Evolutionary conservation across 2,888 invertebrate species (phyloP).

Genomic region (Amphipoea oculea): DNA sequence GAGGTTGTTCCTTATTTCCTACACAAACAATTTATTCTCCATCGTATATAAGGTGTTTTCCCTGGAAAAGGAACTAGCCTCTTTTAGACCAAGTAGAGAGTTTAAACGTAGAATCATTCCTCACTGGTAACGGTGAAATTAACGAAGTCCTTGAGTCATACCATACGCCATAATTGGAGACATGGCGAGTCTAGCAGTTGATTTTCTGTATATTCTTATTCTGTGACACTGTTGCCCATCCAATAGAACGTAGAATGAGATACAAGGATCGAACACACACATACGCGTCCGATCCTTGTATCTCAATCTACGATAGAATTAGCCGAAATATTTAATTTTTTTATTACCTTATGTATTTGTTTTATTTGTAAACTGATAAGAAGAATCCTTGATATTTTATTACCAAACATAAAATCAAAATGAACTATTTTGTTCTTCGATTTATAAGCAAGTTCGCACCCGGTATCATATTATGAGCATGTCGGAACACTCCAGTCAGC

Average conservation of each 20-base stretch:
- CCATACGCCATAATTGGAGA: not conserved
- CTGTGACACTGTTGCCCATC: constrained; percentile 8
- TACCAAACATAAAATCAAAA: constrained; percentile 23
- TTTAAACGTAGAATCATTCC: not conserved
- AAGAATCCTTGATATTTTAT: constrained; percentile 46
- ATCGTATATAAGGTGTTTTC: not conserved
- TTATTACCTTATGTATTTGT: constrained; percentile 24
- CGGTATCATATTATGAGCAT: not conserved
- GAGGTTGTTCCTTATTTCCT: not conserved
- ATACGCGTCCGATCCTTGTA: constrained; percentile 8
- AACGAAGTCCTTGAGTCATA: not conserved
- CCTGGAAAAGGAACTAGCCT: not conserved
- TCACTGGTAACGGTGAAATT: not conserved
- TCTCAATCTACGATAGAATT: constrained; percentile 9
- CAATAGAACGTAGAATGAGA: constrained; percentile 4
- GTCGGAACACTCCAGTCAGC: not conserved
- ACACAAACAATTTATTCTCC: not conserved
- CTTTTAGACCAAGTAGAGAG: not conserved
- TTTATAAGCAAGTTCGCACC: not conserved
- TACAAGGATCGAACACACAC: not conserved
- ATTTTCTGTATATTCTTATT: constrained; percentile 29
- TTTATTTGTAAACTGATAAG: constrained; percentile 49
- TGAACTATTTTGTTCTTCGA: not conserved
- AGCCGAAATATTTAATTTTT: constrained; percentile 10
- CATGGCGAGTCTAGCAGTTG: not conserved